These are phyloP conservation scores for Ammodramus savannarum DNA, from an alignment of 2,113 vertebrate genomes.

Conservation along the genomic window DNA sequence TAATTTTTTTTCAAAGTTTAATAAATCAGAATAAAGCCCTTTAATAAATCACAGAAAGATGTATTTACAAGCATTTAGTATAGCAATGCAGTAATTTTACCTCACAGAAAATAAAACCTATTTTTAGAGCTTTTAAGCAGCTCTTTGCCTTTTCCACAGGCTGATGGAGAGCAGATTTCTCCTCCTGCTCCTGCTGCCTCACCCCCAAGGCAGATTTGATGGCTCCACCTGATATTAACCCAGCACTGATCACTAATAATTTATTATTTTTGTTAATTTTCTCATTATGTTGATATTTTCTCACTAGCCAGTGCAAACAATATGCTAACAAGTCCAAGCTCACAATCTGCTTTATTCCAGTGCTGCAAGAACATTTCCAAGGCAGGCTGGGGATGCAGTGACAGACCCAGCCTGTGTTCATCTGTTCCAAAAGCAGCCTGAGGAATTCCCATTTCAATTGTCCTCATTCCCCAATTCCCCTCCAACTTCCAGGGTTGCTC, in stretches of 20 bases:
- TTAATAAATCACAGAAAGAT: not conserved
- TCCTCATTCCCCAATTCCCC: not conserved
- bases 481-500: not conserved
- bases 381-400: not conserved
- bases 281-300: not conserved
- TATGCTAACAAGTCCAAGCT: not conserved
- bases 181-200: not conserved
- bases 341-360: not conserved
- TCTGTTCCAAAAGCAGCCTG: not conserved
- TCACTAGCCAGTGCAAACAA: not conserved
- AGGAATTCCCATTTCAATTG: not conserved
- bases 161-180: not conserved
- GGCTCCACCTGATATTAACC: not conserved
- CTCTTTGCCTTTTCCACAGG: not conserved
- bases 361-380: not conserved
- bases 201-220: not conserved
- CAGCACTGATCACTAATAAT: not conserved
- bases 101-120: not conserved
- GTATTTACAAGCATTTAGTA: not conserved
- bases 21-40: not conserved
- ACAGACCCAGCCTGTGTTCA: not conserved
- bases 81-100: not conserved
- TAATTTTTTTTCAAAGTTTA: not conserved
- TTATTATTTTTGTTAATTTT: not conserved
- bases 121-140: not conserved